A percentile compares a stretch with the other conserved stretches of the same genome.
phyloP scores from a whole-genome alignment of 2,113 vertebrate genomes.

The Sterna hirundo region DNA sequence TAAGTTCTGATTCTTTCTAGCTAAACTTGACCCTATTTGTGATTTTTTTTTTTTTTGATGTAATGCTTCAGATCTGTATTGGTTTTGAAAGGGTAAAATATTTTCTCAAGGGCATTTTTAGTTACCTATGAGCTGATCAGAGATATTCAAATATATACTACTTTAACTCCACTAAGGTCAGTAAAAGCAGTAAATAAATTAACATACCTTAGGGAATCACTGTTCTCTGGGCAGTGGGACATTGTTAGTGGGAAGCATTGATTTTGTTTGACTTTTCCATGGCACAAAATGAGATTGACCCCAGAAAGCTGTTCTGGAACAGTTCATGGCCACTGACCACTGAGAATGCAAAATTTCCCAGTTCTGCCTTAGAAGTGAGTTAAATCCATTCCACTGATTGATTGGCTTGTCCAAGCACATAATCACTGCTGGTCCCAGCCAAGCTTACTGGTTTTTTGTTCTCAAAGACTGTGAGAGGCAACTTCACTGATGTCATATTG shows the following conservation, averaged over 20 bases:
- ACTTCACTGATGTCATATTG: neutral
- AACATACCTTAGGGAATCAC: neutral
- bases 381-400: neutral
- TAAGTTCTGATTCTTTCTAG: neutral
- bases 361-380: neutral
- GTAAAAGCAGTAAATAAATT: slow-evolving; percentile 9
- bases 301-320: neutral
- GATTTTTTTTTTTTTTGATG: too few species aligned
- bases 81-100: neutral
- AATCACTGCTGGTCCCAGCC: neutral
- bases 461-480: neutral
- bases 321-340: neutral
- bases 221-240: neutral
- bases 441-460: neutral
- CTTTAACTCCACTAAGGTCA: neutral
- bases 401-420: neutral
- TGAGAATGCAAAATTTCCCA: slow-evolving; percentile 25
- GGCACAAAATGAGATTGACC: neutral
- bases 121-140: neutral
- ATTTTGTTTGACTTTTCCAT: neutral
- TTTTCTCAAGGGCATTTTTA: neutral
- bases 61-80: neutral
- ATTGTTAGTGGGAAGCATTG: neutral
- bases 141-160: neutral
- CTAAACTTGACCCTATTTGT: neutral